These are phyloP conservation scores for Pristionchus entomophagus DNA, from an alignment of 2,888 invertebrate species.

Conservation along the genomic window DNA sequence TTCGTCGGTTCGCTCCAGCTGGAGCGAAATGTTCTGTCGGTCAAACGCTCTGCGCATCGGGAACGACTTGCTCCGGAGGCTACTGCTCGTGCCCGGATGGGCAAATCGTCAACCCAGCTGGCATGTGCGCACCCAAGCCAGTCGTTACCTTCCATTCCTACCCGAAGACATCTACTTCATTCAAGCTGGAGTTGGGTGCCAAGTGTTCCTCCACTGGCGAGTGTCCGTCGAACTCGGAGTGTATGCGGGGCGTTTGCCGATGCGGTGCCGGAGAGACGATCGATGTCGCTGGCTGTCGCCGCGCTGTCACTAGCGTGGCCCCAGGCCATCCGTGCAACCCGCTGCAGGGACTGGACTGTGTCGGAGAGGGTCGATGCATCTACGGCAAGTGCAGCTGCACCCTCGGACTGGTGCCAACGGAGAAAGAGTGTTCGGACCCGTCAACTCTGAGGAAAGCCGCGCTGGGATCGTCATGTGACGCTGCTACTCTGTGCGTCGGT, in stretches of 20 bases:
- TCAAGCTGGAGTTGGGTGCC: conserved; percentile 60
- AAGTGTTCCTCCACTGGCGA: conserved; percentile 65
- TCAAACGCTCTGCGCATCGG: conserved; percentile 57
- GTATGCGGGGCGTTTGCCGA: conserved; percentile 71
- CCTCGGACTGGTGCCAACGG: conserved; percentile 63
- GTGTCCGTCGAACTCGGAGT: conserved; percentile 71
- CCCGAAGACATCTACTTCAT: neutral
- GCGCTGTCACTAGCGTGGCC: conserved; percentile 64
- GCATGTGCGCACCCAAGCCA: conserved; percentile 11
- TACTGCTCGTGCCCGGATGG: conserved; percentile 66
- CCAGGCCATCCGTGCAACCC: conserved; percentile 70
- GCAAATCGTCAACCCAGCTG: neutral
- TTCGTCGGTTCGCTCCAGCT: conserved; percentile 57
- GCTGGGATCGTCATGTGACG: conserved; percentile 67
- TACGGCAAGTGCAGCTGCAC: conserved; percentile 70
- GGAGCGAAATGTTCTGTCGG: conserved; percentile 63
- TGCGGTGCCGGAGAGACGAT: conserved; percentile 72
- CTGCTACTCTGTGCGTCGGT: conserved; percentile 64
- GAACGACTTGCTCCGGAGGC: conserved; percentile 57
- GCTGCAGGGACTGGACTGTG: conserved; percentile 70
- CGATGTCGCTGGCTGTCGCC: conserved; percentile 65
- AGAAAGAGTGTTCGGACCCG: conserved; percentile 65
- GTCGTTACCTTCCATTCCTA: neutral
- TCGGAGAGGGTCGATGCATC: conserved; percentile 65
- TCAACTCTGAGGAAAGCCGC: conserved; percentile 57